These are phyloP conservation scores for Macropus fuliginosus DNA, from an alignment of 2,797 vertebrate species.

Conservation along the genomic window DNA sequence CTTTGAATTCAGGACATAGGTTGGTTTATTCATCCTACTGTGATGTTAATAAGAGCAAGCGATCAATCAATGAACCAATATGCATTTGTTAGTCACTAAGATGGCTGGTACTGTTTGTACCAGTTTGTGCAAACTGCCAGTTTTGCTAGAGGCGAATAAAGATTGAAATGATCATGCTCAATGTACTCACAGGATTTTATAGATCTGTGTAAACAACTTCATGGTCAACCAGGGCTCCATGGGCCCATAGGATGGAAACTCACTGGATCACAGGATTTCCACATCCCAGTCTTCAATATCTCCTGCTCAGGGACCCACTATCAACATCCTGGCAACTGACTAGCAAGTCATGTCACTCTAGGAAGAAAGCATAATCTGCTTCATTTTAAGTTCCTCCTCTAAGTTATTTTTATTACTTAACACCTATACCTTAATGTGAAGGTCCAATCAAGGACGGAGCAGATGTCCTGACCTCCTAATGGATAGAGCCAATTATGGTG, in stretches of 20 bases:
- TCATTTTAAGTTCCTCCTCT: not conserved
- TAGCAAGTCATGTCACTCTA: not conserved
- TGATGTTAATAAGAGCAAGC: not conserved
- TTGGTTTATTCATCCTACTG: not conserved
- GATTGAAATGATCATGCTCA: not conserved
- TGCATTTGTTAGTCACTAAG: not conserved
- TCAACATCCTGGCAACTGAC: not conserved
- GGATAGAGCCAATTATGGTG: conserved; percentile 55
- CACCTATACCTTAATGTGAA: conserved; percentile 61
- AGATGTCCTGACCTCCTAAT: conserved; percentile 47
- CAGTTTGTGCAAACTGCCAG: not conserved
- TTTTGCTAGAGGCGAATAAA: not conserved
- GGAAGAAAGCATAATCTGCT: not conserved
- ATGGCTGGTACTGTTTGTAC: not conserved
- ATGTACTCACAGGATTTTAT: not conserved
- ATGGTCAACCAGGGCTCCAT: not conserved
- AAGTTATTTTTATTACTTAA: conserved; percentile 57
- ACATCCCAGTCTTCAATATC: not conserved
- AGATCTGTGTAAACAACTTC: not conserved
- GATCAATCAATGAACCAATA: not conserved
- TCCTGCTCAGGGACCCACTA: not conserved
- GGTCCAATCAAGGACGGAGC: conserved; percentile 70
- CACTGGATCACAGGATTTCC: not conserved
- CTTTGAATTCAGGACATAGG: not conserved
- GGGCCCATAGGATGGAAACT: not conserved